Evolutionary conservation across 2,888 invertebrate genomes (phyloP).

Genomic region (Cryptocephalus primarius): DNA sequence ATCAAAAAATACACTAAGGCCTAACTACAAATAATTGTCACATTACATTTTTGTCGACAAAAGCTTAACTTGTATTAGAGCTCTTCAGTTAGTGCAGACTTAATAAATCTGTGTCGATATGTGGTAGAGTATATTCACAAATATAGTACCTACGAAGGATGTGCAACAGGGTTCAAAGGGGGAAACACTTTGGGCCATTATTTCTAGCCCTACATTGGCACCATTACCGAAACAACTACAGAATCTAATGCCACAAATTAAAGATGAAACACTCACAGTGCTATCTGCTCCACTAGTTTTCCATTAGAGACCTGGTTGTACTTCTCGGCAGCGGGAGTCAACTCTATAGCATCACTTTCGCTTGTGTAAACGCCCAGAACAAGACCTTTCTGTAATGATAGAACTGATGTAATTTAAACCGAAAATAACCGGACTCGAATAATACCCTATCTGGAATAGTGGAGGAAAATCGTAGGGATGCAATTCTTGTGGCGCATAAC

Average conservation of each 20-base stretch:
- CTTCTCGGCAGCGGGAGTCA: constrained; percentile 40
- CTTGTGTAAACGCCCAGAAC: constrained; percentile 43
- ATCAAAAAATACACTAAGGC: too few relatives aligned
- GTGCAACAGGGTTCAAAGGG: too few relatives aligned
- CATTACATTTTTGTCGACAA: too few relatives aligned
- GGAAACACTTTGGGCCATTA: too few relatives aligned
- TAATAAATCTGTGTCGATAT: too few relatives aligned
- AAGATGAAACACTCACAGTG: constrained; percentile 38
- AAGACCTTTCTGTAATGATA: constrained; percentile 39
- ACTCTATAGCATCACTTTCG: constrained; percentile 32
- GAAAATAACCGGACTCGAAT: neutral
- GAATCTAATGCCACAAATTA: neutral
- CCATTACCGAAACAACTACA: neutral
- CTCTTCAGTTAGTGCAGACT: too few relatives aligned
- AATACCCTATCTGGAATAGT: constrained; percentile 17
- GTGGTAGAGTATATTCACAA: too few relatives aligned
- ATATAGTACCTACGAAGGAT: too few relatives aligned
- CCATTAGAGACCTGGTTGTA: constrained; percentile 40
- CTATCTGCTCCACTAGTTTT: constrained; percentile 38
- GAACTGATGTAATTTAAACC: neutral
- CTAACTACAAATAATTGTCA: too few relatives aligned
- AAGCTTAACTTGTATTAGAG: too few relatives aligned
- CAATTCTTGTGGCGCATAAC: constrained; percentile 20
- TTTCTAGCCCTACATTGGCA: neutral
- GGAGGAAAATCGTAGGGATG: constrained; percentile 6